Evolutionary conservation across 2,888 invertebrate genomes (phyloP), one percentile per base, ranked within the genome.

Genomic region (Cosmia pyralina): DNA sequence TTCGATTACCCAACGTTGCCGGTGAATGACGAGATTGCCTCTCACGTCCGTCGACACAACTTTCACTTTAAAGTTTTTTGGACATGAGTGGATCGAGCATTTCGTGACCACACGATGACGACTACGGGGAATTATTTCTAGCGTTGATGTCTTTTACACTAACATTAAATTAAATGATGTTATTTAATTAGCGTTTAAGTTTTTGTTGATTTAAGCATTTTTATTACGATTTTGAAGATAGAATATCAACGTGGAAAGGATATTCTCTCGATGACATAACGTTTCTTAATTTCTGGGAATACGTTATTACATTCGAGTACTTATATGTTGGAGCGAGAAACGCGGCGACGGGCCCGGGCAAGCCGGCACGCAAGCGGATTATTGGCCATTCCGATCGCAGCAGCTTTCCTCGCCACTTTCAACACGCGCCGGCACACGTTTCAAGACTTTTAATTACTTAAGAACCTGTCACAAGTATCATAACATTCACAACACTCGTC

Each of bases 371-470:
- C 93, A 89, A 93, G 88, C 87, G 87, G 87, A 89, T 89, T 91
- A 90, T 92, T 94, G 93, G 91, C 93, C 93, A 94, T 93, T 93
- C 91, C 90, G 89, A 90, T 89, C 88, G 90, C 83, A 85, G 88
- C 93, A 94, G 94, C 95, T 95, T 95, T 95, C 95, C 88, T 94
- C 90, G 92, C 92, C 92, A 94, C 96, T 96, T 94, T 95, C 94
- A 90, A 93, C 93, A 83, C 92, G 86, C 89, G 87, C 85, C 84
- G 75, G 87, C 89, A 89, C 88, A 91, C 93, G 92, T 92, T 90
- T 88, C 88, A 88, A 91, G 93, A 93, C 90, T 94, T 92, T 92
- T 94, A 94, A 95, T 94, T 93, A 94, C 92, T 90, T 86, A 84
- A 88, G 84, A 88, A 90, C 89, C 88, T 87, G 88, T 89, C 88